Percentiles rank a stretch among this genome's conserved stretches.
Evolutionary conservation across 2,797 vertebrate genomes (phyloP).

Genomic region (Glyptemys insculpta): DNA sequence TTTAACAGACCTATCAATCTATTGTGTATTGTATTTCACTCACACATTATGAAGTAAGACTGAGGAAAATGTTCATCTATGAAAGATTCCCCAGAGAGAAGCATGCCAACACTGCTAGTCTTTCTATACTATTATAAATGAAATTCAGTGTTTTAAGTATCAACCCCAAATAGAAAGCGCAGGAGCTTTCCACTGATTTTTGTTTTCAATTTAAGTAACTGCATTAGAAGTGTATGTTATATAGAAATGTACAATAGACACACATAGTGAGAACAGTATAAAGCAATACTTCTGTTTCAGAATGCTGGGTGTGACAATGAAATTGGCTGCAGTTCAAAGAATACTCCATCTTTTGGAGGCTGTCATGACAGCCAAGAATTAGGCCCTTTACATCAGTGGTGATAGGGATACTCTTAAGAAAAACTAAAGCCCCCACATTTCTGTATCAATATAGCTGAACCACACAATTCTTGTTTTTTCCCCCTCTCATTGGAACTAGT

Average conservation of each 20-base stretch:
- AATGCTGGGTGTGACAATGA: not conserved
- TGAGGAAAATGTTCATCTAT: constrained; percentile 47
- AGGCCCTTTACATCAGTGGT: constrained; percentile 70
- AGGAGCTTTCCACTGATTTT: constrained; percentile 26
- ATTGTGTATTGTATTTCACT: constrained; percentile 73
- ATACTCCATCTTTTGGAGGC: constrained; percentile 60
- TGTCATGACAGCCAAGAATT: constrained; percentile 65
- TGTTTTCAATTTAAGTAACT: constrained; percentile 4
- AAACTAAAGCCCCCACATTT: not conserved
- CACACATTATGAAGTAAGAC: constrained; percentile 64
- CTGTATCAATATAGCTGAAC: constrained; percentile 49
- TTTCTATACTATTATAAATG: constrained; percentile 22
- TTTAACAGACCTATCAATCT: constrained; percentile 64
- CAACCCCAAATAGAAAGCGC: not conserved
- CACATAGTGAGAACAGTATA: not conserved
- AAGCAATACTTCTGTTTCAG: not conserved
- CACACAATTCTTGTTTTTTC: constrained; percentile 57
- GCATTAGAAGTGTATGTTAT: not conserved
- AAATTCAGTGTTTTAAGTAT: constrained; percentile 32
- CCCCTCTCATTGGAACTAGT: not conserved
- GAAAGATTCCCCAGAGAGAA: constrained; percentile 36
- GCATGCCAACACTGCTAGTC: not conserved
- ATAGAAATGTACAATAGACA: not conserved
- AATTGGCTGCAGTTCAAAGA: constrained; percentile 56
- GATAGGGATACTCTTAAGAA: constrained; percentile 50